Evolutionary conservation across 1,140 invertebrate species (phyloP), one percentile per base, ranked within the genome.

Genomic region (Platyscapa corneri): DNA sequence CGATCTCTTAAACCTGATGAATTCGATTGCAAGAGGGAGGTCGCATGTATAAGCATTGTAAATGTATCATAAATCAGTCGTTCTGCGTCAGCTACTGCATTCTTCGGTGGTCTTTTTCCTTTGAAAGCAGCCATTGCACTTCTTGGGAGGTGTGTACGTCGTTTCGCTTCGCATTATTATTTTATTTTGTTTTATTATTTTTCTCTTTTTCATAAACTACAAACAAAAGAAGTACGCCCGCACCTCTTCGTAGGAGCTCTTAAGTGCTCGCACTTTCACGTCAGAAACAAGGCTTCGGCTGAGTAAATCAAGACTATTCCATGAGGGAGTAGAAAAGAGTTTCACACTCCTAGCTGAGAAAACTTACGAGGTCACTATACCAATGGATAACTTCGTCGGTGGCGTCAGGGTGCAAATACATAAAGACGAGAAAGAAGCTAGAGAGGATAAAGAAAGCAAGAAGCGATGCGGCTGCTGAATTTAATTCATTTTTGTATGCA

Each of bases 261-360:
- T 76, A 77, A 67, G 74, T 72, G 32, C 39, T 34, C 64, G 72
- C 37, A 49, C 70, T 67, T 82, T 77, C 64, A 70, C 80, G 80
- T 86, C 85, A 86, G 65, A 78, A 70, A 72, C 85, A 86, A 82
- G 56, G 85, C 60, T 7, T 0, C 79, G 20, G 0, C 39, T 42
- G 32, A 82, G 79, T 86, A 82, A 82, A 86, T 86, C 84, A 86
- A 77, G 53, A 46, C 37, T 27, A 34, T 84, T 79, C 20, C n/a
- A 30, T 3, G 42, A 53, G 42, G 18, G 53, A 39, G 53, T 23
- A 79, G 77, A 39, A 64, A 79, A 39, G 32, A 79, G 49, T 60
- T 60, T 77, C 53, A 53, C 49, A n/a, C 34, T 23, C 30, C 5
- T 76, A 10, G 27, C 30, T 53, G 46, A 81, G 42, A 70, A 80